Conservation (phyloP, 2,113 vertebrate genomes). For the Chauna torquata region DNA sequence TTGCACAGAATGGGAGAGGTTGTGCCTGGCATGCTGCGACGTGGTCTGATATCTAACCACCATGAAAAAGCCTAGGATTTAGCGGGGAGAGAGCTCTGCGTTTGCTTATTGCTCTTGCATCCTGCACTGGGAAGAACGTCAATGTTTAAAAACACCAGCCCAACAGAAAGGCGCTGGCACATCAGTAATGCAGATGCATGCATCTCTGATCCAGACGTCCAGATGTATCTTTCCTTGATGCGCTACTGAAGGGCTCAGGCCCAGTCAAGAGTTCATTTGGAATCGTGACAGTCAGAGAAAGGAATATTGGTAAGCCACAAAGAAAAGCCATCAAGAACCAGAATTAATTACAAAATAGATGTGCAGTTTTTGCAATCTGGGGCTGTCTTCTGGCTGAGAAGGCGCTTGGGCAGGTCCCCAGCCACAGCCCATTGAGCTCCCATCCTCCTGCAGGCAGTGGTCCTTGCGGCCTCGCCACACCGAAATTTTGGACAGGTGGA, state of each 20-base stretch:
- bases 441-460: accelerated
- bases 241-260: background rate
- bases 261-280: background rate
- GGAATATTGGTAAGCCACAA: background rate
- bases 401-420: accelerated
- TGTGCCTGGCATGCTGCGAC: background rate
- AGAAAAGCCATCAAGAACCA: background rate
- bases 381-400: background rate
- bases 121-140: background rate
- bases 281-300: background rate
- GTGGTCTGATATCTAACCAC: background rate
- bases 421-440: background rate
- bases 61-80: background rate
- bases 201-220: background rate
- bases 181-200: too few species aligned
- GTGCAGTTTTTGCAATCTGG: background rate
- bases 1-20: background rate
- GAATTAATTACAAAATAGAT: background rate
- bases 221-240: background rate
- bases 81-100: background rate
- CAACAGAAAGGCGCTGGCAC: background rate
- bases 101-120: background rate
- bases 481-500: background rate
- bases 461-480: background rate
- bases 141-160: background rate